phyloP scores from a whole-genome alignment of 2,888 invertebrate species.

The Formica aserva region DNA sequence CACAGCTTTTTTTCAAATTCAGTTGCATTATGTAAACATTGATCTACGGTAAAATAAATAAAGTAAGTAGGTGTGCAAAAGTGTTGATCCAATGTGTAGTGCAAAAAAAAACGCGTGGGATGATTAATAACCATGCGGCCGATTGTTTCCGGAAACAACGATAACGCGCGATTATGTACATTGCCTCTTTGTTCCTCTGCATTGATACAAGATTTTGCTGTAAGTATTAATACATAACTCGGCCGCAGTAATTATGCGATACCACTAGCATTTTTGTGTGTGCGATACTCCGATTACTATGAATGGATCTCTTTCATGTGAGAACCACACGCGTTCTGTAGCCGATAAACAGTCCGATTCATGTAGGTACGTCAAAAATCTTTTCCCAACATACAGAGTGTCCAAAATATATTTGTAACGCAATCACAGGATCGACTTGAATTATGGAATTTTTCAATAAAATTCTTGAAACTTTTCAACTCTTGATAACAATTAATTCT shows the following conservation, averaged over 20 bases:
- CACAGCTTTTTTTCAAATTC: neutral
- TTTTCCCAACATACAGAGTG: constrained; percentile 26
- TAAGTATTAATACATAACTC: constrained; percentile 57
- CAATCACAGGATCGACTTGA: neutral
- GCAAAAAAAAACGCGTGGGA: neutral
- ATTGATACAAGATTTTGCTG: constrained; percentile 39
- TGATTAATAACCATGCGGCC: neutral
- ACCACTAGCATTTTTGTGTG: constrained; percentile 69
- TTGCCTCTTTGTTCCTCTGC: constrained; percentile 31
- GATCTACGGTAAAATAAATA: neutral
- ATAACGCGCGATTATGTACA: constrained; percentile 26
- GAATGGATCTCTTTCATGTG: constrained; percentile 72
- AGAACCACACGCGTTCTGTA: constrained; percentile 67
- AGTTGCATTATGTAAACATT: neutral
- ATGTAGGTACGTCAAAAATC: constrained; percentile 55
- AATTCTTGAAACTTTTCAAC: neutral
- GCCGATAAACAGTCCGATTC: constrained; percentile 56
- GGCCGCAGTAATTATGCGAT: constrained; percentile 70
- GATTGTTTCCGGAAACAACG: constrained; percentile 57
- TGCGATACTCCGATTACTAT: constrained; percentile 63
- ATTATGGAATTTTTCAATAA: neutral
- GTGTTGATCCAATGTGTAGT: neutral
- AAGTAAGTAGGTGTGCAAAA: no score
- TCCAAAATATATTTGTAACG: neutral
- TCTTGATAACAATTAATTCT: neutral